A percentile compares a stretch with the other conserved stretches of the same genome.
Evolutionary conservation across 1,140 invertebrate species (phyloP).

Genomic region (Calliphora vicina): DNA sequence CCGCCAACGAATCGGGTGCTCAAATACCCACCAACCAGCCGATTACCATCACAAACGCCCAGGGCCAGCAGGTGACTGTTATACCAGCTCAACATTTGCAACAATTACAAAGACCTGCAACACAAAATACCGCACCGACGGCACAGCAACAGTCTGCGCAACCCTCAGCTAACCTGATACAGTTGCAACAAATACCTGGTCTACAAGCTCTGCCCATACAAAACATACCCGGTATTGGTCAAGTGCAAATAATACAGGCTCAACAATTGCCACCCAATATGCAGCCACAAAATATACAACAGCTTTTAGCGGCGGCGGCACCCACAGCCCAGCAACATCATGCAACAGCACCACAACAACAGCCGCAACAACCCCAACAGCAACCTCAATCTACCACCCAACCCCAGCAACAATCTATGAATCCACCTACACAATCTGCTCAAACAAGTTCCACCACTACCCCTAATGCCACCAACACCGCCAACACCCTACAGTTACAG

Average conservation of each 20-base stretch:
- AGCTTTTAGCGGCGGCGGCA: constrained; percentile 48
- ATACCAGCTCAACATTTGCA: constrained; percentile 71
- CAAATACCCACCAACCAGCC: constrained; percentile 66
- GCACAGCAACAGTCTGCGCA: neutral
- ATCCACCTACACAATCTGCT: constrained; percentile 42
- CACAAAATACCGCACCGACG: neutral
- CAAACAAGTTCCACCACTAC: neutral
- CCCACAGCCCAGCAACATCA: constrained; percentile 27
- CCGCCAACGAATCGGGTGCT: constrained; percentile 51
- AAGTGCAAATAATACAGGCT: constrained; percentile 72
- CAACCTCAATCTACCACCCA: constrained; percentile 1
- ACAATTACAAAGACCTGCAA: constrained; percentile 42
- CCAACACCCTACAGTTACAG: neutral
- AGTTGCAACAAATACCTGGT: constrained; percentile 56
- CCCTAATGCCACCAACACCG: neutral
- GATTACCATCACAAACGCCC: constrained; percentile 71
- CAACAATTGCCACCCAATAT: constrained; percentile 54
- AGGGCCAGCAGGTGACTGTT: constrained; percentile 76
- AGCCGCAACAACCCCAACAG: constrained; percentile 36
- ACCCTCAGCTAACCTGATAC: constrained; percentile 48
- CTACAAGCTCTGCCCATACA: constrained; percentile 72
- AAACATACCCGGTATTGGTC: constrained; percentile 78
- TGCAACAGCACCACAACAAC: constrained; percentile 15
- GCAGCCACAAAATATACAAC: constrained; percentile 51
- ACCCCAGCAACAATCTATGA: constrained; percentile 22